Percentiles rank a stretch among this genome's conserved stretches.
phyloP scores from a whole-genome alignment of 2,797 vertebrate species.

The Stomatorhinus walkeri region DNA sequence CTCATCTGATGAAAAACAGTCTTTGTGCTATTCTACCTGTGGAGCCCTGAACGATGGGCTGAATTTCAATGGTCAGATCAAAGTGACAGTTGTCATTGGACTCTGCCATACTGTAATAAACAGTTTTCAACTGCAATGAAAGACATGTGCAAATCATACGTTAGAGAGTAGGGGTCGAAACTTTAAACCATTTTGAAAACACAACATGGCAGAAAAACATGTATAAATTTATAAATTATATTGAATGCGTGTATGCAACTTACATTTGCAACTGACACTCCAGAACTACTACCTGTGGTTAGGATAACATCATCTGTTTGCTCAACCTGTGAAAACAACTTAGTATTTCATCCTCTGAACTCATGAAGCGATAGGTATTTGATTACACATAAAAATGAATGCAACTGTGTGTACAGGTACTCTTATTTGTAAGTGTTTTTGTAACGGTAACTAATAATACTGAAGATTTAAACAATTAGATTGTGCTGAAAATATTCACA shows the following conservation, averaged over 20 bases:
- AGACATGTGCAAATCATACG: not conserved
- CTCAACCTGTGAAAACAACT: conserved; percentile 52
- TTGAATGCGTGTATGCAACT: conserved; percentile 37
- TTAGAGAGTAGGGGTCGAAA: not conserved
- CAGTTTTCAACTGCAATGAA: conserved; percentile 68
- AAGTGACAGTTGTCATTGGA: conserved; percentile 66
- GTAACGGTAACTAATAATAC: not conserved
- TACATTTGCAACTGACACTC: conserved; percentile 77
- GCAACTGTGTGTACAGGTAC: not conserved
- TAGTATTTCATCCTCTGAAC: not conserved
- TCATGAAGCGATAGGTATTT: not conserved
- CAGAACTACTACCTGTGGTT: conserved; percentile 63
- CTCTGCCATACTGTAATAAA: conserved; percentile 66
- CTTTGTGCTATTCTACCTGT: conserved; percentile 29
- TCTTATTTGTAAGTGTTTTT: not conserved
- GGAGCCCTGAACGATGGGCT: not conserved
- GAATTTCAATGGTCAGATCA: conserved; percentile 54
- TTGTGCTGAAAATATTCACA: not conserved
- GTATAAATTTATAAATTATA: not conserved
- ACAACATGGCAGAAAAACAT: not conserved
- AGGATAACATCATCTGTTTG: conserved; percentile 64
- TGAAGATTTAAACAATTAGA: not conserved
- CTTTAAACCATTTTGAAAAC: not conserved
- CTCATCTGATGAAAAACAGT: not conserved
- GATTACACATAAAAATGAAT: not conserved